Evolutionary conservation across 2,797 vertebrate species (phyloP).

Genomic region (Girardinus metallicus): DNA sequence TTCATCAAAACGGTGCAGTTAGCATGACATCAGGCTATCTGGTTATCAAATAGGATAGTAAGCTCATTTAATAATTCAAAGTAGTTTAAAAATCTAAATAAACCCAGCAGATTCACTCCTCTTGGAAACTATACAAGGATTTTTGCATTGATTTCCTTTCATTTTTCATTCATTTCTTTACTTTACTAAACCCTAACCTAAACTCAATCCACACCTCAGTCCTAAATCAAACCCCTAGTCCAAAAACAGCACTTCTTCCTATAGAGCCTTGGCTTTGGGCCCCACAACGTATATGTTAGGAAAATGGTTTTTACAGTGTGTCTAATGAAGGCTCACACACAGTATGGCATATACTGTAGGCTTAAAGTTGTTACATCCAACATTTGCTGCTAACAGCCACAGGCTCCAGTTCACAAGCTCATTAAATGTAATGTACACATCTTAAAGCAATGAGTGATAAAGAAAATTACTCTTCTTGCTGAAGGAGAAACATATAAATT

Average conservation of each 20-base stretch:
- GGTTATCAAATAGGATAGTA: too few relatives aligned
- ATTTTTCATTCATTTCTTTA: too few relatives aligned
- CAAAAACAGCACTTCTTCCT: neutral
- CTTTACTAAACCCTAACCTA: neutral
- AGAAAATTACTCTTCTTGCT: conserved; percentile 23
- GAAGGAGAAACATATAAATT: conserved; percentile 1
- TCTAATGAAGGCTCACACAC: neutral
- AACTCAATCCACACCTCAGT: neutral
- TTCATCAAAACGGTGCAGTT: neutral
- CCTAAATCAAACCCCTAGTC: neutral
- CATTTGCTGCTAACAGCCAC: conserved; percentile 31
- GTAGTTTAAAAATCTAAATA: too few relatives aligned
- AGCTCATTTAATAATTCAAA: too few relatives aligned
- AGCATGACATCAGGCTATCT: neutral
- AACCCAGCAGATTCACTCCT: too few relatives aligned
- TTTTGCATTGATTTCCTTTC: too few relatives aligned
- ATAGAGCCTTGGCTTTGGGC: neutral
- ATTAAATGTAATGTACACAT: conserved; percentile 39
- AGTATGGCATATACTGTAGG: neutral
- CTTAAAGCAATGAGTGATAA: conserved; percentile 27
- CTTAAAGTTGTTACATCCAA: conserved; percentile 26
- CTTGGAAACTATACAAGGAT: too few relatives aligned
- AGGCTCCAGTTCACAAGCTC: conserved; percentile 18
- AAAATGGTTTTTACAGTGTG: neutral
- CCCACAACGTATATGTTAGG: neutral